These are phyloP conservation scores for Ormyrus nitidulus DNA, from an alignment of 2,888 invertebrate genomes.

Conservation along the genomic window DNA sequence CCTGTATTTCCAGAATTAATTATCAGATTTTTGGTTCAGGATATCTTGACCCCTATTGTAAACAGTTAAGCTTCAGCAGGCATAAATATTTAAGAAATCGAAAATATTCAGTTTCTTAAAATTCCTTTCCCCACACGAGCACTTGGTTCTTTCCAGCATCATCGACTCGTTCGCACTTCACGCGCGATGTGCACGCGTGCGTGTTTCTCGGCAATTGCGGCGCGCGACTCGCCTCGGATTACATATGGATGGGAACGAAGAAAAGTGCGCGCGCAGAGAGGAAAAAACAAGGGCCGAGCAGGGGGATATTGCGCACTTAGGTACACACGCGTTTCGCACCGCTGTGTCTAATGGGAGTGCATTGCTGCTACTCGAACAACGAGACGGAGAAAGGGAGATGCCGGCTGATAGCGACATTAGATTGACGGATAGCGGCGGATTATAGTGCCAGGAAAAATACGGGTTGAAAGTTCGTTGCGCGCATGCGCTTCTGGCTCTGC, in stretches of 20 bases:
- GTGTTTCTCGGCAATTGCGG: constrained; percentile 44
- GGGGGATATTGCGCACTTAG: neutral
- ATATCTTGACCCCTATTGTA: too few species aligned
- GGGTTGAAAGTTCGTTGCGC: too few species aligned
- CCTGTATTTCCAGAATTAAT: too few species aligned
- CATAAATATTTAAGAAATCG: neutral
- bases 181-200: constrained; percentile 7
- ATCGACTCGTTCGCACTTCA: neutral
- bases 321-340: constrained; percentile 26
- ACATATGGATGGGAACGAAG: constrained; percentile 54
- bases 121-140: neutral
- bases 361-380: constrained; percentile 3
- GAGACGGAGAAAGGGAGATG: constrained; percentile 4
- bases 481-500: too few species aligned
- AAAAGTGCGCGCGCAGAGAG: neutral
- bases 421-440: constrained; percentile 26
- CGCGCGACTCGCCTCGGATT: constrained; percentile 36
- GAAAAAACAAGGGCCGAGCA: constrained; percentile 1
- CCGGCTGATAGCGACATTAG: constrained; percentile 33
- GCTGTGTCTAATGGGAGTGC: constrained; percentile 48
- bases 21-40: too few species aligned
- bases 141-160: neutral
- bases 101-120: neutral
- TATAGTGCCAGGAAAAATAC: neutral
- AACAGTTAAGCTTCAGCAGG: too few species aligned